phyloP scores from a whole-genome alignment of 1,140 invertebrate genomes.

The Tribolium castaneum region DNA sequence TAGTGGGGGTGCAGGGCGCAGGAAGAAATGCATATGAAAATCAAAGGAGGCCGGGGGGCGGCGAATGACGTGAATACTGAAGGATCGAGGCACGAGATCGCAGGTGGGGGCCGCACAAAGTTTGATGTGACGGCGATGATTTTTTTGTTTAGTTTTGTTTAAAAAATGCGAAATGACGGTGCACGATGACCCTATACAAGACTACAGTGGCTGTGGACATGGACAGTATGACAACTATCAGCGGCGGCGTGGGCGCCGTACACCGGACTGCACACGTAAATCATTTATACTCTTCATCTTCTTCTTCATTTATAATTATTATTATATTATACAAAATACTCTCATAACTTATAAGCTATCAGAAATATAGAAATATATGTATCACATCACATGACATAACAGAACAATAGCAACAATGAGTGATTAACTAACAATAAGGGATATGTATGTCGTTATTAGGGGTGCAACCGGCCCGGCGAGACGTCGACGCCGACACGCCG shows the following conservation, averaged over 20 bases:
- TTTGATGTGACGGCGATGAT: conserved; percentile 9
- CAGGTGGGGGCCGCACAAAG: conserved; percentile 45
- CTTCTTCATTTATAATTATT: conserved; percentile 40
- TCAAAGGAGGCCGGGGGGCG: conserved; percentile 15
- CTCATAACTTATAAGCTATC: conserved; percentile 61
- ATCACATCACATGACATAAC: conserved; percentile 63
- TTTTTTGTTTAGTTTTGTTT: neutral
- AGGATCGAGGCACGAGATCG: conserved; percentile 53
- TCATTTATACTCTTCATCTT: conserved; percentile 52
- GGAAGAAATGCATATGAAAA: conserved; percentile 53
- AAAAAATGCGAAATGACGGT: conserved; percentile 12
- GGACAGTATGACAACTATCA: conserved; percentile 43
- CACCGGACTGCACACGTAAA: conserved; percentile 48
- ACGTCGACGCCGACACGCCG: conserved; percentile 43
- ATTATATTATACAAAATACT: conserved; percentile 55
- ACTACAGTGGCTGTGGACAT: conserved; percentile 45
- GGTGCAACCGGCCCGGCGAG: conserved; percentile 46
- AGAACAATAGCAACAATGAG: conserved; percentile 64
- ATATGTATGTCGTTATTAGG: conserved; percentile 65
- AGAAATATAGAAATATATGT: conserved; percentile 63
- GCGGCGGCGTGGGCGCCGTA: conserved; percentile 38
- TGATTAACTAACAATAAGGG: conserved; percentile 64
- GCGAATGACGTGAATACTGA: conserved; percentile 53
- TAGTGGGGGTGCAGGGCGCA: conserved; percentile 42
- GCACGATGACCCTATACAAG: conserved; percentile 32